These are phyloP conservation scores for Ailuropoda melanoleuca DNA, from an alignment of 2,113 vertebrate species.

Conservation along the genomic window DNA sequence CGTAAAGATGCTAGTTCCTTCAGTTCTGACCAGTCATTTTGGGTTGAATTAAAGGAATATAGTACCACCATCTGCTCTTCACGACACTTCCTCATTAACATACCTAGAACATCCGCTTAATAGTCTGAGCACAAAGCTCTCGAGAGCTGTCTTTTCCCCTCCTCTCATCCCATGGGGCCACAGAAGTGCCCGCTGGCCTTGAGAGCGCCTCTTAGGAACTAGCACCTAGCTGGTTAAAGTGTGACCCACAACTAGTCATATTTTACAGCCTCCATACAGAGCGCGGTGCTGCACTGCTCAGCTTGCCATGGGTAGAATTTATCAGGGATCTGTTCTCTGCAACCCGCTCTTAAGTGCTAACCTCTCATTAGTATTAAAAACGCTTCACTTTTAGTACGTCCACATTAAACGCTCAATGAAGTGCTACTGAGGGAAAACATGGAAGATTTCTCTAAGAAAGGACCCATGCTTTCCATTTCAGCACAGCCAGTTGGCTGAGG, in stretches of 20 bases:
- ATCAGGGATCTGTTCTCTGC: conserved; percentile 27
- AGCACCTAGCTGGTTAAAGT: conserved; percentile 59
- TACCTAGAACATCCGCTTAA: not conserved
- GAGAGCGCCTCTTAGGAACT: conserved; percentile 7
- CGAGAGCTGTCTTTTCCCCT: not conserved
- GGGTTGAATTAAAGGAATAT: conserved; percentile 41
- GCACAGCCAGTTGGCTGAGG: conserved; percentile 18
- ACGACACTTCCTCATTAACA: conserved; percentile 39
- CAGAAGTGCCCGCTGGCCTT: conserved; percentile 43
- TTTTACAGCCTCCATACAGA: not conserved
- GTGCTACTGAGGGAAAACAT: conserved; percentile 63
- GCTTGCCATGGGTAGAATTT: not conserved
- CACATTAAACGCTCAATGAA: conserved; percentile 52
- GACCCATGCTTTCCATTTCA: conserved; percentile 50
- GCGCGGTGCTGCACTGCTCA: not conserved
- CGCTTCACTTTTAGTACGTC: not conserved
- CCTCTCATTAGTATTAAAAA: conserved; percentile 40
- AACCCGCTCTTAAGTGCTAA: conserved; percentile 47
- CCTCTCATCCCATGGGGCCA: not conserved
- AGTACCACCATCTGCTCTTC: conserved; percentile 44
- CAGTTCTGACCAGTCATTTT: not conserved
- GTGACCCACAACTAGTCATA: conserved; percentile 32
- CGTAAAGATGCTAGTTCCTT: not conserved
- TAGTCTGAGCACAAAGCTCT: conserved; percentile 55
- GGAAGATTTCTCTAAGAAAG: conserved; percentile 58